These are phyloP conservation scores for Chamaea fasciata DNA, from an alignment of 2,113 vertebrate genomes.

Conservation along the genomic window DNA sequence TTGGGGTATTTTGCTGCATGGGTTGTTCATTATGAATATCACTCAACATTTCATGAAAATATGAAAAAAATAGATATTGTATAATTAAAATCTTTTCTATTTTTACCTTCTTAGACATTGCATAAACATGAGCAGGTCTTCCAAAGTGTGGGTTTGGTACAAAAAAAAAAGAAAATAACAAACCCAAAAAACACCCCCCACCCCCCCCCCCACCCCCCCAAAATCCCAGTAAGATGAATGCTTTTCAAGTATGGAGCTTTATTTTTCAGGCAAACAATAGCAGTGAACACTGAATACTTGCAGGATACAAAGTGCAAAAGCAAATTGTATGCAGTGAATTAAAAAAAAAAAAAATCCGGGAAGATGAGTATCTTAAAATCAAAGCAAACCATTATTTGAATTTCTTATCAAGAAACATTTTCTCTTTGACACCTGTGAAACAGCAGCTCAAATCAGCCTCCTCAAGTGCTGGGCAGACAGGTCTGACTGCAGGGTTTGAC, in stretches of 20 bases:
- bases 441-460: background rate
- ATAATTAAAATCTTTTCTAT: background rate
- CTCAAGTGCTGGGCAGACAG: accelerated
- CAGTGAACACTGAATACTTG: background rate
- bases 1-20: background rate
- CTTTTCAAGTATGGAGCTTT: background rate
- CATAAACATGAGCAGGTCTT: background rate
- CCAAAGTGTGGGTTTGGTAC: background rate
- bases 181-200: too few species aligned
- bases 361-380: background rate
- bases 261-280: background rate
- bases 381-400: background rate
- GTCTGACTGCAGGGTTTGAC: background rate
- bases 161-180: too few species aligned
- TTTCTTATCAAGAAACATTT: background rate
- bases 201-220: too few species aligned
- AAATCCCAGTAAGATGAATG: background rate
- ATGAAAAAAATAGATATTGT: background rate
- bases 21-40: background rate
- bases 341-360: accelerated
- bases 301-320: background rate
- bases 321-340: background rate
- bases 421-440: background rate
- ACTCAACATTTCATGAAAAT: background rate
- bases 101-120: background rate